These are phyloP conservation scores for Drosophila monieri DNA, from an alignment of 2,888 invertebrate genomes.

Conservation along the genomic window DNA sequence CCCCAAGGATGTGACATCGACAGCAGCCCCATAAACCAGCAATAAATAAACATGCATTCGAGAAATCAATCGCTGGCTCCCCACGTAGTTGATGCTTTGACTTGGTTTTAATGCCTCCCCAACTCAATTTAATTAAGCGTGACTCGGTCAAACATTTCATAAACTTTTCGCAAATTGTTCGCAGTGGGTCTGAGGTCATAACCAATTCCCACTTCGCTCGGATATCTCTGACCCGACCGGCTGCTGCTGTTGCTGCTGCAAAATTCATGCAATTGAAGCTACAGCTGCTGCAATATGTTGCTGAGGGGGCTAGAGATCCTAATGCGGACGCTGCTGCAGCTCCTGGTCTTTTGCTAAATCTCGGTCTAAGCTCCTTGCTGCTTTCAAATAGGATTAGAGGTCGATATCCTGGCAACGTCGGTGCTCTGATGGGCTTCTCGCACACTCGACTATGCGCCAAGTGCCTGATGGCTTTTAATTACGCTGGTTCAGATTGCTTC, in stretches of 20 bases:
- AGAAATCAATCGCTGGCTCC: constrained; percentile 26
- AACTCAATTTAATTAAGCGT: constrained; percentile 18
- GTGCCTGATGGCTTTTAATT: constrained; percentile 53
- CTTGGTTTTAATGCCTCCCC: constrained; percentile 16
- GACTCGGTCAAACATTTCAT: neutral
- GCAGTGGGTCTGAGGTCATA: constrained; percentile 15
- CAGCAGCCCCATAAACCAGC: constrained; percentile 31
- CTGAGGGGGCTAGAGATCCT: neutral
- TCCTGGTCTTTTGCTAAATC: neutral
- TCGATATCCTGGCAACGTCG: constrained; percentile 47
- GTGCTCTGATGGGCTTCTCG: constrained; percentile 4
- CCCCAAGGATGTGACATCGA: constrained; percentile 35
- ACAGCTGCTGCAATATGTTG: constrained; percentile 11
- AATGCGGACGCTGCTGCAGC: constrained; percentile 6
- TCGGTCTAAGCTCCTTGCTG: constrained; percentile 2
- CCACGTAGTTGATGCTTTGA: constrained; percentile 3
- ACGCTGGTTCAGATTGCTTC: constrained; percentile 34
- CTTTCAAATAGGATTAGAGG: constrained; percentile 38
- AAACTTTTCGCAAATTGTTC: constrained; percentile 4
- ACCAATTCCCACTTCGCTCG: neutral
- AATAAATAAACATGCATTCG: constrained; percentile 34
- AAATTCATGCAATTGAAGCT: constrained; percentile 41
- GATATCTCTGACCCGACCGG: constrained; percentile 3
- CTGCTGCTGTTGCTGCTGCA: constrained; percentile 13
- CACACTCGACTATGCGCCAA: constrained; percentile 1